These are phyloP conservation scores for Drosophila macrospina DNA, from an alignment of 2,888 invertebrate genomes.

Conservation along the genomic window DNA sequence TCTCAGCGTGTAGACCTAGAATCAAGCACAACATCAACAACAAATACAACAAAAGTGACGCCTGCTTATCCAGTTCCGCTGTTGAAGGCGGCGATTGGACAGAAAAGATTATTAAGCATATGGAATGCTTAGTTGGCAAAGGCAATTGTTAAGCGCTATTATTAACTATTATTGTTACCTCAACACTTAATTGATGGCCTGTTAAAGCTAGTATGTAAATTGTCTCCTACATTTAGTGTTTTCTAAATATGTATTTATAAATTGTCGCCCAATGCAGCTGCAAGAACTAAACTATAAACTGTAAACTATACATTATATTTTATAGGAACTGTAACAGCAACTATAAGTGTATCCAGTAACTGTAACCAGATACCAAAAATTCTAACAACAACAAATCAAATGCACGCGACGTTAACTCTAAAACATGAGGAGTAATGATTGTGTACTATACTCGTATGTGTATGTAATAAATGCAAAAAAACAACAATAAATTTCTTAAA, in stretches of 20 bases:
- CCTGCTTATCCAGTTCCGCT: conserved; percentile 12
- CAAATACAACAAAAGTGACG: conserved; percentile 16
- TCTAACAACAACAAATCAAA: conserved; percentile 11
- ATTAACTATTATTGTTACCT: conserved; percentile 65
- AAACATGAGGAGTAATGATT: conserved; percentile 31
- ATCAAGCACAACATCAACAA: conserved; percentile 17
- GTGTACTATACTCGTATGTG: conserved; percentile 48
- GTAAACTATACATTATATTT: conserved; percentile 57
- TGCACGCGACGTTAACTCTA: conserved; percentile 27
- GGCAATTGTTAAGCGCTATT: conserved; percentile 47
- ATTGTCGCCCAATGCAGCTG: conserved; percentile 7
- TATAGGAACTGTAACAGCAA: conserved; percentile 44
- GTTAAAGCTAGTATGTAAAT: conserved; percentile 55
- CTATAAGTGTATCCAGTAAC: conserved; percentile 23
- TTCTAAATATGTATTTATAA: conserved; percentile 61
- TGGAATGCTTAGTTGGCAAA: conserved; percentile 30
- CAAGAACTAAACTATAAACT: conserved; percentile 18
- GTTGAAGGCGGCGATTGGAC: not conserved
- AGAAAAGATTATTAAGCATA: conserved; percentile 21
- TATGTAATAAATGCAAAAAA: conserved; percentile 34
- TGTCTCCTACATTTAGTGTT: conserved; percentile 55
- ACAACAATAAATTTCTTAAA: conserved; percentile 4
- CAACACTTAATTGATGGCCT: conserved; percentile 38
- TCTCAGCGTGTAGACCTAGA: conserved; percentile 68
- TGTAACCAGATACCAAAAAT: conserved; percentile 37